These are phyloP conservation scores for Drosophila hamatofila DNA, from an alignment of 2,888 invertebrate genomes.

Conservation along the genomic window DNA sequence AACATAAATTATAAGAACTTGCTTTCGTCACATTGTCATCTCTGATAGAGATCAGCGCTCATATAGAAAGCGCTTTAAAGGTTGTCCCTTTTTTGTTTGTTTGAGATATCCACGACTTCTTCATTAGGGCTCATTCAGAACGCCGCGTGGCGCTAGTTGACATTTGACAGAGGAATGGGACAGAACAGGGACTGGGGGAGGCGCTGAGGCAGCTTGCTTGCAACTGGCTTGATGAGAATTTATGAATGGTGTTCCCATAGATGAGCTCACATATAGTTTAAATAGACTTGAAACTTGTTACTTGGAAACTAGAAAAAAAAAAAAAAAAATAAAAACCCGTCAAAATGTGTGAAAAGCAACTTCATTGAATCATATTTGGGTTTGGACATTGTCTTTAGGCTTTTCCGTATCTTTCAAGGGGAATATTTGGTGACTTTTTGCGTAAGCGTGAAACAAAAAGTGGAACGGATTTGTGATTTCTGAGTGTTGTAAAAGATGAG, in stretches of 20 bases:
- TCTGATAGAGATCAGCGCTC: constrained; percentile 23
- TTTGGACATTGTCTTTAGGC: constrained; percentile 22
- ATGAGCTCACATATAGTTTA: constrained; percentile 40
- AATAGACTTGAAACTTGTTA: constrained; percentile 22
- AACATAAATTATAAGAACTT: constrained; percentile 20
- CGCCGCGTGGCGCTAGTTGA: constrained; percentile 79
- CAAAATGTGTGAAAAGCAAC: constrained; percentile 66
- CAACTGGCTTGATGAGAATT: constrained; percentile 67
- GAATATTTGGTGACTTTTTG: constrained; percentile 37
- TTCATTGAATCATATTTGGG: constrained; percentile 47
- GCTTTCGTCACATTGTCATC: constrained; percentile 50
- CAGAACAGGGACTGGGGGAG: constrained; percentile 17
- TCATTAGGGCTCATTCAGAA: constrained; percentile 69
- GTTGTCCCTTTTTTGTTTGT: constrained; percentile 38
- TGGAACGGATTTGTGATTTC: constrained; percentile 59
- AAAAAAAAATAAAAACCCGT: constrained; percentile 50
- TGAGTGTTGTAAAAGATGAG: constrained; percentile 59
- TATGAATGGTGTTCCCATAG: constrained; percentile 56
- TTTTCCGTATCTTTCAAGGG: constrained; percentile 10
- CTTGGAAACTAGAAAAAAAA: constrained; percentile 34
- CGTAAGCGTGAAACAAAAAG: constrained; percentile 63
- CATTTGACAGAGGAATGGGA: constrained; percentile 63
- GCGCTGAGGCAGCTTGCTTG: background rate
- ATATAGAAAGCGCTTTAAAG: constrained; percentile 32
- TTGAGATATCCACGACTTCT: constrained; percentile 50